Percentiles rank a stretch among this genome's conserved stretches.
Conservation (phyloP, 2,888 invertebrate species). For the Dicyrtomina minuta region DNA sequence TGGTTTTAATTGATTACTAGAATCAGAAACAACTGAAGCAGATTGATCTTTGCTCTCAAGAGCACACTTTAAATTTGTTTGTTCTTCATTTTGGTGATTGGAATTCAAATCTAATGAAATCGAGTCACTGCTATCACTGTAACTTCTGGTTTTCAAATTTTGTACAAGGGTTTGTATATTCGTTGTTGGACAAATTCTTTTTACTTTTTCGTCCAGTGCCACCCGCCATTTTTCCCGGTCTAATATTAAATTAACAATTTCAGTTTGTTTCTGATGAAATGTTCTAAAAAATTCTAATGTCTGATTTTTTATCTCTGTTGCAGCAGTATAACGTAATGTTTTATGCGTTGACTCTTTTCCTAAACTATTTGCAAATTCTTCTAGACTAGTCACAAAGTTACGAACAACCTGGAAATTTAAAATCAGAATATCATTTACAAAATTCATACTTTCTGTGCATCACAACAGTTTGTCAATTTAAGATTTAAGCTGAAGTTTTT, state of each 20-base stretch:
- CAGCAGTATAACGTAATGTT: slow-evolving; percentile 45
- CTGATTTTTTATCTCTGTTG: slow-evolving; percentile 52
- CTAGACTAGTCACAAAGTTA: slow-evolving; percentile 54
- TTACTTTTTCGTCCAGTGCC: slow-evolving; percentile 46
- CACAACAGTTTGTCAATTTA: neutral
- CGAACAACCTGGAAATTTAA: slow-evolving; percentile 48
- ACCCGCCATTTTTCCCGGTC: slow-evolving; percentile 52
- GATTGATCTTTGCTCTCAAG: slow-evolving; percentile 13
- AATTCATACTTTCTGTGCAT: neutral
- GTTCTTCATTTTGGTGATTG: slow-evolving; percentile 23
- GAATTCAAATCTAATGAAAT: slow-evolving; percentile 27
- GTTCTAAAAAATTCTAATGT: slow-evolving; percentile 49
- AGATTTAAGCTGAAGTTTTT: neutral
- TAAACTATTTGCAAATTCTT: slow-evolving; percentile 53
- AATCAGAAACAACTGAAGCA: slow-evolving; percentile 10
- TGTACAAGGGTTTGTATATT: slow-evolving; percentile 42
- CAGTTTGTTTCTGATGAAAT: slow-evolving; percentile 51
- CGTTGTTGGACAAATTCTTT: slow-evolving; percentile 41
- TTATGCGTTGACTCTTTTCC: slow-evolving; percentile 24
- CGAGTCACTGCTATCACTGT: slow-evolving; percentile 3
- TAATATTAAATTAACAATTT: slow-evolving; percentile 46
- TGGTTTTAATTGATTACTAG: neutral
- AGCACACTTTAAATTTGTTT: slow-evolving; percentile 4
- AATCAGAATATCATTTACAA: neutral
- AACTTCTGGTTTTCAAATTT: slow-evolving; percentile 9